phyloP scores from a whole-genome alignment of 2,888 invertebrate genomes.

The Scaptomyza tumidula region DNA sequence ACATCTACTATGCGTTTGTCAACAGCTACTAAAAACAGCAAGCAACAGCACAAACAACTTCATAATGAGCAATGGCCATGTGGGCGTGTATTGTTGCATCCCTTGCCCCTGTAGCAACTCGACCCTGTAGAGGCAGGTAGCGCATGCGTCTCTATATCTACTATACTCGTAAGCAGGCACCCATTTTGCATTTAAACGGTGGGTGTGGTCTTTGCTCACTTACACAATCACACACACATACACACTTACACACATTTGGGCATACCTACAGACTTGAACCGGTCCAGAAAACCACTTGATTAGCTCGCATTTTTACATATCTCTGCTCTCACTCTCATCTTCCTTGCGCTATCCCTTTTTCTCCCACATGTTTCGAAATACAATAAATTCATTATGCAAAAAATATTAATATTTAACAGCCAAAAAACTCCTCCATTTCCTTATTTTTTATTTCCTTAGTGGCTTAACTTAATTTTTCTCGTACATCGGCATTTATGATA shows the following conservation, averaged over 20 bases:
- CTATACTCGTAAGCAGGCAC: slow-evolving; percentile 51
- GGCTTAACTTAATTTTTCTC: slow-evolving; percentile 2
- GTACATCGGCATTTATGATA: slow-evolving; percentile 23
- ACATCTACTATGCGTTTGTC: slow-evolving; percentile 38
- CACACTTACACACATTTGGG: slow-evolving; percentile 1
- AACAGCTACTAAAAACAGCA: slow-evolving; percentile 53
- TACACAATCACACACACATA: slow-evolving; percentile 17
- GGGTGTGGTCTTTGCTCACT: slow-evolving; percentile 70
- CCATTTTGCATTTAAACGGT: slow-evolving; percentile 72
- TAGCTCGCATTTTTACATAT: slow-evolving; percentile 73
- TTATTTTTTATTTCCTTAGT: slow-evolving; percentile 7
- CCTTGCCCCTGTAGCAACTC: neutral
- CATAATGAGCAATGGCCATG: slow-evolving; percentile 60
- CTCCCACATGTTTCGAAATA: slow-evolving; percentile 12
- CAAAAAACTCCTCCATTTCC: slow-evolving; percentile 39
- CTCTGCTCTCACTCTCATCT: slow-evolving; percentile 26
- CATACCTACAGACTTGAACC: slow-evolving; percentile 32
- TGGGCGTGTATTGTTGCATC: slow-evolving; percentile 63
- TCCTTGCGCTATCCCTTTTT: slow-evolving; percentile 19
- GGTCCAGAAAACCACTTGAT: slow-evolving; percentile 62
- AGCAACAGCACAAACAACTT: slow-evolving; percentile 35
- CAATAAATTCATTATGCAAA: slow-evolving; percentile 23
- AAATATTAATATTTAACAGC: slow-evolving; percentile 64
- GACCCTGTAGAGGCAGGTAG: slow-evolving; percentile 30
- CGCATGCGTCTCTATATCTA: slow-evolving; percentile 61